These are phyloP conservation scores for Propithecus deckenii DNA, from an alignment of 2,797 vertebrate genomes.

Conservation along the genomic window DNA sequence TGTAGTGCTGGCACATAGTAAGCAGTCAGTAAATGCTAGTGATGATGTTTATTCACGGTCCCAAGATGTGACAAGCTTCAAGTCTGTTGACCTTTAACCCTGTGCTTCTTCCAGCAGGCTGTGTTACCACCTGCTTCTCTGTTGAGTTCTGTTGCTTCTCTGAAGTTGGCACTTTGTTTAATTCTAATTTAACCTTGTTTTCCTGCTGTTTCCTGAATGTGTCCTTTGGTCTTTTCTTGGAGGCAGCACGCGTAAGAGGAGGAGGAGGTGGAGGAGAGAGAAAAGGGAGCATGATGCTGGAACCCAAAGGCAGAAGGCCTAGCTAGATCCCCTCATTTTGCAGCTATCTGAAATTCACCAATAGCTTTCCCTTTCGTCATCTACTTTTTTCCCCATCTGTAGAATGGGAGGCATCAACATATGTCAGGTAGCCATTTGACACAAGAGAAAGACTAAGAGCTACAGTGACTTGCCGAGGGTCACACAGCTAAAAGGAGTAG, in stretches of 20 bases:
- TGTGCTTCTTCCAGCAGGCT: not conserved
- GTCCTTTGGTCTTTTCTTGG: not conserved
- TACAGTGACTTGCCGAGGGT: not conserved
- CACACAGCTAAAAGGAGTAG: not conserved
- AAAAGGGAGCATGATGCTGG: not conserved
- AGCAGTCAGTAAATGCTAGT: not conserved
- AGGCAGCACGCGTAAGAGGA: not conserved
- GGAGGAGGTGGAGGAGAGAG: not conserved
- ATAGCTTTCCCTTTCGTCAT: not conserved
- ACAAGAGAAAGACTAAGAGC: not conserved
- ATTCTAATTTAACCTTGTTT: not conserved
- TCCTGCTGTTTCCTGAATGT: not conserved
- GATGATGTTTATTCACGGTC: accelerated
- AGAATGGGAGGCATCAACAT: not conserved
- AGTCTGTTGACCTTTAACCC: not conserved
- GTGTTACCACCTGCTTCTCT: not conserved
- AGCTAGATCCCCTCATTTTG: not conserved
- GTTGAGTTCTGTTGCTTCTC: not conserved
- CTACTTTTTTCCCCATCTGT: not conserved
- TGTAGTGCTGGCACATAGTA: not conserved
- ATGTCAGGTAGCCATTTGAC: not conserved
- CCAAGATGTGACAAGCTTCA: not conserved
- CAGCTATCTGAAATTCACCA: not conserved
- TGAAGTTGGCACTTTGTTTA: not conserved
- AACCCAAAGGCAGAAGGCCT: not conserved